phyloP scores from a whole-genome alignment of 64 coral and sea anemone species.

The Orbicella faveolata region DNA sequence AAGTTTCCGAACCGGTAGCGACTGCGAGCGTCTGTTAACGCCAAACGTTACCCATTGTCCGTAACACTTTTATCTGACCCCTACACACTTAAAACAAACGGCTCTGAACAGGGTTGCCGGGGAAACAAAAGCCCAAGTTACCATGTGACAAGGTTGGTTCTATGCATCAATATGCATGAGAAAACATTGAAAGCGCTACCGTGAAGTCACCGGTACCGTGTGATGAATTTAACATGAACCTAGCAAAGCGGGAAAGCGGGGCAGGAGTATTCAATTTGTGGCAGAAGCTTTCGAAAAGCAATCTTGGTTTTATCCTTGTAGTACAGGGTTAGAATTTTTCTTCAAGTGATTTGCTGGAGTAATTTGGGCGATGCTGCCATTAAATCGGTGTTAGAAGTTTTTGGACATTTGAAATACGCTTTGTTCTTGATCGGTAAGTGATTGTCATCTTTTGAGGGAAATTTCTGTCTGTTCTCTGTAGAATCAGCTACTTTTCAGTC shows the following conservation, averaged over 20 bases:
- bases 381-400: background rate
- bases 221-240: constrained; percentile 46
- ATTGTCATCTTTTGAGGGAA: background rate
- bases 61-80: background rate
- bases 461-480: background rate
- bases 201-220: constrained; percentile 29
- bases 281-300: constrained; percentile 4
- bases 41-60: background rate
- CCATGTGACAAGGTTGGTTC: background rate
- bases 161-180: constrained; percentile 40
- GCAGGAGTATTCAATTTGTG: constrained; percentile 9
- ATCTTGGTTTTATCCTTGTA: background rate
- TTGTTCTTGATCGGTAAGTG: constrained; percentile 5
- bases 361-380: background rate
- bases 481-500: background rate
- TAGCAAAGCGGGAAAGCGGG: background rate
- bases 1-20: background rate
- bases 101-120: background rate
- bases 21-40: background rate
- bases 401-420: constrained; percentile 36
- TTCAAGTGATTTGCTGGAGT: background rate
- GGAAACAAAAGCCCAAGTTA: background rate
- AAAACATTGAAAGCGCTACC: constrained; percentile 19
- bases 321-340: background rate
- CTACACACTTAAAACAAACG: background rate